Base-by-base conservation (phyloP, 2,797 vertebrate species). In the Artibeus lituratus region DNA sequence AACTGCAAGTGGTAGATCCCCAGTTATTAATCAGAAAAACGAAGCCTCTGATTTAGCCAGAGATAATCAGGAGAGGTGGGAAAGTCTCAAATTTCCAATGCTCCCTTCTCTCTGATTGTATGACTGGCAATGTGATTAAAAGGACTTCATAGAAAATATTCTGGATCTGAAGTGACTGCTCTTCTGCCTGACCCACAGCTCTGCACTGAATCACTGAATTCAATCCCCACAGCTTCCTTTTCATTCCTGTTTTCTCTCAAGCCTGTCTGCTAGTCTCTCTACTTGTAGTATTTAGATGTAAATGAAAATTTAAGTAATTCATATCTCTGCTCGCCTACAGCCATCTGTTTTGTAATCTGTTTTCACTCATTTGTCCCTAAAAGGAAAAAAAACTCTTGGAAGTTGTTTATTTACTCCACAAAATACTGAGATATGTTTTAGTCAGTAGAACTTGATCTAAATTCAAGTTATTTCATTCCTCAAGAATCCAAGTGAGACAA, bases 61-160 rank as follows among this genome's bases (percentile, higher is more conserved):
- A 57, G 77, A 59, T 29, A 19, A 49, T 67, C 47, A 11, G 67
- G n/a, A 62, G 26, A 81, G 47, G 37, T 5, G 21, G 74, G 5
- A 14, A 69, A 67, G 76, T 74, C 91, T 70, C 90, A 0, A 0
- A 85, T 59, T 83, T 78, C 87, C 95, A 97, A 93, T 4, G 39
- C 2, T 10, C 29, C 59, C 35, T 29, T 73, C 15, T 26, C 14
- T 49, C 35, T 24, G 19, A 42, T 3, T 62, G 90, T 51, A 18
- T 39, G 87, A 90, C 95, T 87, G 80, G 92, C 92, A 90, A 95
- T 97, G 89, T 97, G 94, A 94, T 94, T 96, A 95, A 94, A 98
- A 98, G 94, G 92, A 92, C 78, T 96, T 96, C 19, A 91, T 59
- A 24, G 18, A 51, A 96, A 97, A 84, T 39, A 44, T 90, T 88